These are phyloP conservation scores for Pachyrhynchus sulphureomaculatus DNA, from an alignment of 1,140 invertebrate species.

Conservation along the genomic window DNA sequence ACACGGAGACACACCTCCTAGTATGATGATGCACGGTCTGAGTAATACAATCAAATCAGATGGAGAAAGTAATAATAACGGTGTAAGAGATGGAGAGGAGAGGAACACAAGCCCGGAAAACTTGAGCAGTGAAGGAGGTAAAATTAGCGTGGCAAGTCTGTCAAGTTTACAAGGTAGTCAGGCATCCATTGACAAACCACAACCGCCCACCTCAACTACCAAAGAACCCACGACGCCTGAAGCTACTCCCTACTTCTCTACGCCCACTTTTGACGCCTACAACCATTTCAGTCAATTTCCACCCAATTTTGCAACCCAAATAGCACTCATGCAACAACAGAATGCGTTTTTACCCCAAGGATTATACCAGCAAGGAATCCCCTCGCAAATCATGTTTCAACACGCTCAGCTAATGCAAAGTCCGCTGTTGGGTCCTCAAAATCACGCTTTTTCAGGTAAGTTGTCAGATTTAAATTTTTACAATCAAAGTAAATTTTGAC, in stretches of 20 bases:
- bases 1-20: background rate
- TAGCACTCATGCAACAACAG: constrained; percentile 49
- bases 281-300: constrained; percentile 49
- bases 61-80: constrained; percentile 16
- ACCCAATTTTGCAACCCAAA: constrained; percentile 45
- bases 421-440: constrained; percentile 40
- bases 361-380: constrained; percentile 42
- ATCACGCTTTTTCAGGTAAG: constrained; percentile 27
- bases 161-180: constrained; percentile 42
- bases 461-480: background rate
- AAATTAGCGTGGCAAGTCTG: constrained; percentile 48
- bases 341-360: constrained; percentile 47
- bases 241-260: constrained; percentile 40
- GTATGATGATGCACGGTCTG: background rate
- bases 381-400: constrained; percentile 49
- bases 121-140: constrained; percentile 35
- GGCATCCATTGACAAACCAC: constrained; percentile 1
- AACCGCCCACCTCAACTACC: constrained; percentile 1
- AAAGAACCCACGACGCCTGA: constrained; percentile 29
- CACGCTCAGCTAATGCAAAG: constrained; percentile 48
- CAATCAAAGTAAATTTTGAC: background rate
- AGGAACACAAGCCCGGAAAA: constrained; percentile 54
- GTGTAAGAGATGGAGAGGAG: constrained; percentile 51
- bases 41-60: background rate
- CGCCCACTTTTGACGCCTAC: constrained; percentile 49